Evolutionary conservation across 37 sponge, comb jelly and placozoan species (phyloP), one percentile per base, ranked within the genome.

Genomic region (Tethya wilhelma): DNA sequence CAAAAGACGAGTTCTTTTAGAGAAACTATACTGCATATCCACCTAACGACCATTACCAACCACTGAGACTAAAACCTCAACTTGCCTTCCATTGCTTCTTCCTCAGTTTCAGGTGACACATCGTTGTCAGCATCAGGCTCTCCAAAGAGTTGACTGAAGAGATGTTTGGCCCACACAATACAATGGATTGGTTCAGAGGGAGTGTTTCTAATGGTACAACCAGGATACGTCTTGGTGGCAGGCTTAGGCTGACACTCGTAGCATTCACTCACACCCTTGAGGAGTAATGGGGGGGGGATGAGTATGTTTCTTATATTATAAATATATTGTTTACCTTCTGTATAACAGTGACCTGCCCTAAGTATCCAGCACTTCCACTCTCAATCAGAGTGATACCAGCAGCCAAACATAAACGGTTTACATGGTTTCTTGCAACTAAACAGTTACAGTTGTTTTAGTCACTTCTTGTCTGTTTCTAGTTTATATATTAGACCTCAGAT

Each of bases 141-240:
- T 5, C 96, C 99, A 84, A 93, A 98, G n/a, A 98, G 89, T 75
- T 98, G 99, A 73, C 87, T 89, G 82, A 96, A 98, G 43, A 98
- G 87, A 67, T 98, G 99, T 73, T 98, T 98, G 64, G 97, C 95
- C 99, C 99, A 98, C 58, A 98, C 97, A 26, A 98, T 96, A 68
- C 99, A 98, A 84, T 98, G 99, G 68, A 98, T 94, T 6, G 99
- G 99, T 68, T 96, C 95, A n/a, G 95, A 92, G 42, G 99, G 99
- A 39, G 99, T 98, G 84, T 98, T 98, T 38, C 99, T 69, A 19
- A 98, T 98, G 42, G 96, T 98, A 58, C 99, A 98, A 39, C 97
- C 97, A 25, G 99, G 99, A 43, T 69, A 98, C 28, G 95, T 94
- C 83, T 92, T 98, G 26, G 86, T 58, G 9, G 86, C 83, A 25